Evolutionary conservation across 1,140 invertebrate species (phyloP), one percentile per base, ranked within the genome.

Genomic region (Leguminivora glycinivorella): DNA sequence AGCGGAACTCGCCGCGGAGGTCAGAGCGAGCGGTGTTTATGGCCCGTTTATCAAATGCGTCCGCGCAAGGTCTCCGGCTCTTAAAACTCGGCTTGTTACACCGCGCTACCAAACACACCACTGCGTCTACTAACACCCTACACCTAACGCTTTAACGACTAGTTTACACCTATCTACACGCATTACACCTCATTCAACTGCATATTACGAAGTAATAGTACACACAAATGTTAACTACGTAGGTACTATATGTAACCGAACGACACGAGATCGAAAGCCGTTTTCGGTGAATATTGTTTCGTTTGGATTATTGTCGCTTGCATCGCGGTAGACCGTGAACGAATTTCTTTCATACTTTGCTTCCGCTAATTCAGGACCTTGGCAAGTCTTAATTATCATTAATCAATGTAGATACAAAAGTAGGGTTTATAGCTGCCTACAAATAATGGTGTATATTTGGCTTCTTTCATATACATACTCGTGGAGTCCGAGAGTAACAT

Each of bases 41-140:
- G 56, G 43, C 56, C 66, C 72, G 74, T 79, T 78, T 83, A 79
- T 79, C 73, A 74, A 72, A 63, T 63, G 72, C 72, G 73, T 70
- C 47, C 43, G 72, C 72, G 56, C 81, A 83, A 83, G 79, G 81
- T 81, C 77, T 76, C 58, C 70, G 17, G 60, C 52, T 17, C 66
- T 31, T 9, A 63, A 26, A 63, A 63, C 29, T 63, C 58, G 58
- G n/a, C 29, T 63, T 31, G 58, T 63, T 29, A 63, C 58, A 24
- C 25, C 17, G 58, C 58, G 17, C 25, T 7, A 4, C 58, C 14
- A 63, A 38, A 63, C 31, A 63, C 10, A 52, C 24, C 9, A 7
- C 9, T 29, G 26, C 58, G 19, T 17, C 9, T 31, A 17, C 26
- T 17, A 29, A 63, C 3, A 7, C 58, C 26, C 52, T 56, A 58